Evolutionary conservation across 2,113 vertebrate genomes (phyloP).

Genomic region (Anthoscopus minutus): DNA sequence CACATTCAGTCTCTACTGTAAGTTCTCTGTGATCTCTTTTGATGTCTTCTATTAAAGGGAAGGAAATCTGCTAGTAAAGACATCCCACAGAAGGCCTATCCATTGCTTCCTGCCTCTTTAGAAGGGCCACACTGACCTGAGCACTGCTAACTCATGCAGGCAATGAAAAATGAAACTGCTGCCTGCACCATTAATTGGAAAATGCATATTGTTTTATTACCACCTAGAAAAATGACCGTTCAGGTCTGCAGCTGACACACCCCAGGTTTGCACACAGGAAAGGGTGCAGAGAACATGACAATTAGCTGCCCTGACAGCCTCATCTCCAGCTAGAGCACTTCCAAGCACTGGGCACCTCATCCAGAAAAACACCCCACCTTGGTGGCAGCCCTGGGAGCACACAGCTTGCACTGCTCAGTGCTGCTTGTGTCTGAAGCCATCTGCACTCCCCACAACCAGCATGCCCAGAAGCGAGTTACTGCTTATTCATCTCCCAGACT

Average conservation of each 20-base stretch:
- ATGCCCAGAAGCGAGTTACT: not conserved
- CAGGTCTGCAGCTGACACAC: not conserved
- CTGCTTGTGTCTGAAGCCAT: not conserved
- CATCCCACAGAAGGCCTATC: not conserved
- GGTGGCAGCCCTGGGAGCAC: not conserved
- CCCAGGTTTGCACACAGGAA: not conserved
- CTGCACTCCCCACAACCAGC: not conserved
- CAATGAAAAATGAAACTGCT: not conserved
- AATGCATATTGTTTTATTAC: not conserved
- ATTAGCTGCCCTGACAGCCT: not conserved
- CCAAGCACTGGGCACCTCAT: not conserved
- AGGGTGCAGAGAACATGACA: not conserved
- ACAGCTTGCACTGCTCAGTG: not conserved
- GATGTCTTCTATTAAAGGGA: not conserved
- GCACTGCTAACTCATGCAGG: not conserved
- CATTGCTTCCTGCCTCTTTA: not conserved
- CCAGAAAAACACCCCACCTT: not conserved
- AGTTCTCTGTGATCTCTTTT: not conserved
- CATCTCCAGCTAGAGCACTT: not conserved
- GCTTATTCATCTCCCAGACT: not conserved
- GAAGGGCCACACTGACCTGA: not conserved
- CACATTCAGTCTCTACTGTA: not conserved
- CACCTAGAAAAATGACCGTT: not conserved
- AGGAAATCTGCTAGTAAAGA: not conserved
- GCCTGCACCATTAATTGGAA: not conserved